These are phyloP conservation scores for Drosophila gunungcola DNA, from an alignment of 1,140 invertebrate genomes.

Conservation along the genomic window DNA sequence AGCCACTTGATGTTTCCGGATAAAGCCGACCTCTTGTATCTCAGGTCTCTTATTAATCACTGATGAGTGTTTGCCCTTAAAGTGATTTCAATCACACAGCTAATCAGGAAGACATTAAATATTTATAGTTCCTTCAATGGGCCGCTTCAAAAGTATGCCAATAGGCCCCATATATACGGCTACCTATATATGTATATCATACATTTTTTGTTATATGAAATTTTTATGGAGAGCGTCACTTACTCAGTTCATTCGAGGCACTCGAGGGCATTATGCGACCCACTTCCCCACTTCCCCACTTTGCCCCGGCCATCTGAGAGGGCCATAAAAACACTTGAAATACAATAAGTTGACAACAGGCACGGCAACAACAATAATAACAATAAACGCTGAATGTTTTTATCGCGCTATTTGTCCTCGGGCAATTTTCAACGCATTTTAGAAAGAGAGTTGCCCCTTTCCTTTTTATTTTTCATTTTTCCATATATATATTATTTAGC, in stretches of 20 bases:
- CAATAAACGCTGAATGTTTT: conserved; percentile 75
- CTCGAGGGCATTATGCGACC: conserved; percentile 19
- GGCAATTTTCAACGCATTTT: conserved; percentile 70
- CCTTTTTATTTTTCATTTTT: background rate
- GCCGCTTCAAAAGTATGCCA: conserved; percentile 11
- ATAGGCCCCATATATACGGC: background rate
- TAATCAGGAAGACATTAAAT: conserved; percentile 34
- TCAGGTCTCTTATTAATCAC: conserved; percentile 7
- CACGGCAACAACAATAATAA: conserved; percentile 52
- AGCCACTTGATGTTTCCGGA: too few relatives aligned
- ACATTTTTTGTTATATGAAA: conserved; percentile 35
- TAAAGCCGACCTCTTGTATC: background rate
- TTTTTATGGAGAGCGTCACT: conserved; percentile 33
- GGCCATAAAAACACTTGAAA: conserved; percentile 69
- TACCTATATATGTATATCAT: background rate
- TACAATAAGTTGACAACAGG: conserved; percentile 69
- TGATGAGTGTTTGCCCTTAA: too few relatives aligned
- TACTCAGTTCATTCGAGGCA: conserved; percentile 28
- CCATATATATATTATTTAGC: conserved; percentile 62
- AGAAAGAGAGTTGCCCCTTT: conserved; percentile 22
- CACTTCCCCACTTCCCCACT: background rate
- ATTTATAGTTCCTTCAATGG: conserved; percentile 6
- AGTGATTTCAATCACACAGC: conserved; percentile 15
- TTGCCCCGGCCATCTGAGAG: background rate
- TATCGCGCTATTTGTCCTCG: conserved; percentile 70